A percentile compares a stretch with the other conserved stretches of the same genome.
Evolutionary conservation across 1,140 invertebrate species (phyloP).

Genomic region (Marisa cornuarietis): DNA sequence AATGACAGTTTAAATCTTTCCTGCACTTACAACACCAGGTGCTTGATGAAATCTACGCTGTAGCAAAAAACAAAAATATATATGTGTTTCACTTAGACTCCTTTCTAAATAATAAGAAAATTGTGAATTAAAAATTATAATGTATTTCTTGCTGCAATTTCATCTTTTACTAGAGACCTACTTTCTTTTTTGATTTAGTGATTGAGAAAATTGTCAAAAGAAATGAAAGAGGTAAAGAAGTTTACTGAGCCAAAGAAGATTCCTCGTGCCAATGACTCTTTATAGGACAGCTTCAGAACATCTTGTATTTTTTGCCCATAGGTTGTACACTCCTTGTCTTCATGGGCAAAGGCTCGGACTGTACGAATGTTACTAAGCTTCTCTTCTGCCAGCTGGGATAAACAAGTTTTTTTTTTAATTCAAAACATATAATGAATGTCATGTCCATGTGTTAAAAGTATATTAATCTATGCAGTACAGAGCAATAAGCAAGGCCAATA

Average conservation of each 20-base stretch:
- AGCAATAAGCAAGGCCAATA: not conserved
- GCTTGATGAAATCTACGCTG: too few relatives aligned
- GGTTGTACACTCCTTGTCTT: constrained; percentile 77
- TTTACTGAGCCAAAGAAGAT: constrained; percentile 91
- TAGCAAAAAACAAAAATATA: too few relatives aligned
- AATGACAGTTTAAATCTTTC: too few relatives aligned
- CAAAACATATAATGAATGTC: not conserved
- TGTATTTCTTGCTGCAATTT: too few relatives aligned
- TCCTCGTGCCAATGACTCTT: constrained; percentile 86
- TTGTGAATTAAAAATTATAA: too few relatives aligned
- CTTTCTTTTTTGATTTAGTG: too few relatives aligned
- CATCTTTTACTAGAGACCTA: too few relatives aligned
- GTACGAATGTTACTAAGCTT: constrained; percentile 92
- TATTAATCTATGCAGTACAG: not conserved
- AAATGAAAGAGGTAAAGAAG: constrained; percentile 5
- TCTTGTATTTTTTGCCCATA: constrained; percentile 79
- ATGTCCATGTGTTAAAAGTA: not conserved
- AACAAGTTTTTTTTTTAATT: not conserved
- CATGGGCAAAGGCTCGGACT: constrained; percentile 91
- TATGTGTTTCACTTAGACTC: too few relatives aligned
- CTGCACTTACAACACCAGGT: too few relatives aligned
- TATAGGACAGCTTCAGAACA: constrained; percentile 83
- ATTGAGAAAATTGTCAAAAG: too few relatives aligned
- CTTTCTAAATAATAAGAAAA: too few relatives aligned
- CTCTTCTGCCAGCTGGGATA: constrained; percentile 81